These are phyloP conservation scores for Chondrilla cf. caribensis DNA, from an alignment of 37 sponge, comb jelly and placozoan species.

Conservation along the genomic window DNA sequence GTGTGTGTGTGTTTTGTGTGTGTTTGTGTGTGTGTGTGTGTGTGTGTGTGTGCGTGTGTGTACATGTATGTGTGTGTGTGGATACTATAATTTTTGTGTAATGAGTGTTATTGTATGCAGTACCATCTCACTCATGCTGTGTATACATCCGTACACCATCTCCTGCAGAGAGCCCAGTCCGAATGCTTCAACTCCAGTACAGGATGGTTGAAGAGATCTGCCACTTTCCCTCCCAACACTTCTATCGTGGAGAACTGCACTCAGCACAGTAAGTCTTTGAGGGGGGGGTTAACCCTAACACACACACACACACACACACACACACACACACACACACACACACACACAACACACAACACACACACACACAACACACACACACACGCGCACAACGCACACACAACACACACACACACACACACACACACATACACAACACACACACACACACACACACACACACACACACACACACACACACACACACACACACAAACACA, in stretches of 20 bases:
- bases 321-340: constrained; percentile 19
- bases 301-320: constrained; percentile 19
- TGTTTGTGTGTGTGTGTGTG: too few relatives aligned
- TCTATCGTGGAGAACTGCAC: constrained; percentile 52
- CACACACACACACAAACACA: constrained; percentile 3
- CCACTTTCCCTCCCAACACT: constrained; percentile 68
- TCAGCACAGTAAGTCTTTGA: constrained; percentile 43
- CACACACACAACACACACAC: constrained; percentile 17
- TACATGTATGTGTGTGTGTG: not conserved
- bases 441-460: constrained; percentile 18
- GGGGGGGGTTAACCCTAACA: too few relatives aligned
- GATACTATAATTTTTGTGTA: too few relatives aligned
- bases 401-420: constrained; percentile 16
- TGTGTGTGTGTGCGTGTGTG: not conserved
- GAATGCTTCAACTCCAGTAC: constrained; percentile 68
- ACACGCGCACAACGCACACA: constrained; percentile 7
- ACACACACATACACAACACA: constrained; percentile 19
- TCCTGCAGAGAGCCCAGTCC: constrained; percentile 45
- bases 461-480: constrained; percentile 17
- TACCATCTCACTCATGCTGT: too few relatives aligned
- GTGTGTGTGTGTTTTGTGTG: too few relatives aligned
- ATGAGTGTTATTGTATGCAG: too few relatives aligned
- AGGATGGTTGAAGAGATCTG: constrained; percentile 79
- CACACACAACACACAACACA: constrained; percentile 17
- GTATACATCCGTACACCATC: not conserved